Base-by-base conservation (phyloP, 2,113 vertebrate genomes). In the Ophiodon elongatus region DNA sequence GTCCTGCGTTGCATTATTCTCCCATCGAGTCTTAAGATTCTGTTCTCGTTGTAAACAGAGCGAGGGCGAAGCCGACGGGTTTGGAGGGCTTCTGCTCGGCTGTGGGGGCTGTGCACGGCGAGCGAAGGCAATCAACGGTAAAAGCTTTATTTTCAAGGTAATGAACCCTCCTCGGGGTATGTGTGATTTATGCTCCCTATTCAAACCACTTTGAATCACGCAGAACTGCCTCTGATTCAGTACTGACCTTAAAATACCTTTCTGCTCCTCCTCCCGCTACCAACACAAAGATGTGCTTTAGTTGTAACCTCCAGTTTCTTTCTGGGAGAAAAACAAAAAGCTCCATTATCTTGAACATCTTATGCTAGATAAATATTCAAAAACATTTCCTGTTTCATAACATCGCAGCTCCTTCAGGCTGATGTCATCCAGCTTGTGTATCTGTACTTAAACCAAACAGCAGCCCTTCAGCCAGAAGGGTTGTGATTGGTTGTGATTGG, bases 111-210 rank as follows among this genome's bases (percentile, higher is more conserved):
- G 35, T 7, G 45, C 59, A 5, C 63, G 39, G 81, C 85, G 71
- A 35, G 70, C 9, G 7, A 73, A 85, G 54, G 60, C 85, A 93
- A 91, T 94, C 89, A 90, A 76, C 5, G 67, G 74, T 92, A 89
- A 92, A 92, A 92, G 91, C 90, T 89, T 91, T 92, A 89, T 93
- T 91, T 88, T 87, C 75, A 85, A 87, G 91, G 86, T 90, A 90
- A 91, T 87, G 88, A 89, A 89, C 27, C 86, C 78, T 89, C 91
- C 90, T 86, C 76, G 1, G 90, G 91, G 79, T 76, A 1, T 35
- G 80, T 82, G 76, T 92, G 92, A 93, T 93, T 92, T 91, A 93
- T 91, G 86, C 64, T 75, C 79, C 76, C 88, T 68, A 87, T 83
- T 89, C 76, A 87, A 82, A 86, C 73, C 79, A 63, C 88, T 85